These are phyloP conservation scores for Busseola fusca DNA, from an alignment of 2,888 invertebrate species.

Conservation along the genomic window DNA sequence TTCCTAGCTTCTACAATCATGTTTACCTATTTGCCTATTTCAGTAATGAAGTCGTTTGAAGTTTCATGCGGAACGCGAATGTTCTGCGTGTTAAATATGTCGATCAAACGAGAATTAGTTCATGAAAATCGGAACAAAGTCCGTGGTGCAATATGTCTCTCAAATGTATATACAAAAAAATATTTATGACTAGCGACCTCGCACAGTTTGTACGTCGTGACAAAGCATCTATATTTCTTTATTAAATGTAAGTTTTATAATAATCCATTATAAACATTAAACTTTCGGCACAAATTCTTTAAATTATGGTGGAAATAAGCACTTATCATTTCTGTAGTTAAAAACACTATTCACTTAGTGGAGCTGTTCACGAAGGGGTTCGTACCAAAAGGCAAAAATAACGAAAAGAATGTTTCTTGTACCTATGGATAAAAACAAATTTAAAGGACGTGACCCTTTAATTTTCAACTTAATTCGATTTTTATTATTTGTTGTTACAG, in stretches of 20 bases:
- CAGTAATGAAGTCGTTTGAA: constrained; percentile 21
- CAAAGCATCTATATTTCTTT: not conserved
- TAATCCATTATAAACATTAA: not conserved
- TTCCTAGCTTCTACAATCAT: too few species aligned
- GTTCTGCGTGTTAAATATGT: constrained; percentile 38
- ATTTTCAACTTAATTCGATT: too few species aligned
- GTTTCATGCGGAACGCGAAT: constrained; percentile 32
- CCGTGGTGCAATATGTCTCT: constrained; percentile 23
- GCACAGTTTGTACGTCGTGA: too few species aligned
- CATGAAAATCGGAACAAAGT: constrained; percentile 42
- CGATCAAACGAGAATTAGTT: constrained; percentile 49
- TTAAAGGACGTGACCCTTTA: too few species aligned
- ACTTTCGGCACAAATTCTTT: too few species aligned
- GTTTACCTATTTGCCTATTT: constrained; percentile 22
- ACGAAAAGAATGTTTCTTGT: too few species aligned
- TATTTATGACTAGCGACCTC: constrained; percentile 1
- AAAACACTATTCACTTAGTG: not conserved
- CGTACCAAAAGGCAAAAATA: too few species aligned
- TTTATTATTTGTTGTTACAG: too few species aligned
- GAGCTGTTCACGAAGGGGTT: not conserved
- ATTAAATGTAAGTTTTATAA: not conserved
- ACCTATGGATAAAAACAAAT: too few species aligned
- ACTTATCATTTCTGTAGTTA: constrained; percentile 1
- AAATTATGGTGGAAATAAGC: not conserved
- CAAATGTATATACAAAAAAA: constrained; percentile 10